Base-by-base conservation (phyloP, 2,113 vertebrate species). In the Paramormyrops kingsleyae region DNA sequence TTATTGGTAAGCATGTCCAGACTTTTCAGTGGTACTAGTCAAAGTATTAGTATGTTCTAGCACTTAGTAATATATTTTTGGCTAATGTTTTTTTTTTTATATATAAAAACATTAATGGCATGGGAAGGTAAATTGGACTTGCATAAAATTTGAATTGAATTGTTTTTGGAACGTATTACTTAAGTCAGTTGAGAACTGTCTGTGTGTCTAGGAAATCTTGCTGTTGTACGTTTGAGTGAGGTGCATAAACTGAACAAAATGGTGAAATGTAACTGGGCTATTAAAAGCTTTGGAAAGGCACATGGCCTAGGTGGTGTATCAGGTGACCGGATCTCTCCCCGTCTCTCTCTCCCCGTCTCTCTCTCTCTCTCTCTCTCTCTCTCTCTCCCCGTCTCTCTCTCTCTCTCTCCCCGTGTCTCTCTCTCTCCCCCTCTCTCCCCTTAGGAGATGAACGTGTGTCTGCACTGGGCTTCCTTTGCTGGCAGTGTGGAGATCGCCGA, bases 391-490 rank as follows among this genome's bases (percentile, higher is more conserved):
- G 1, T 39, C 39, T 39, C 39, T 39, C 39, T 39, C 39, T 39
- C 39, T 39, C 39, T 39, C 39, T 39, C 5, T 7, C 44, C 1
- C 44, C 44, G 6, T 8, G 44, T 6, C 44, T 0, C 47, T 47
- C 47, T 0, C n/a, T 87, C 24, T 47, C 44, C 53, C 47, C 5
- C 3, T 24, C 80, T 62, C 62, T 83, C 2, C 4, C 56, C 74
- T 85, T 89, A 98, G 97, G 98, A 98, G 91, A 96, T 97, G 90
- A 98, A 98, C 21, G 97, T 98, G 83, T 98, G 97, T 90, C 92
- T 97, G 74, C 98, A 98, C 94, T 98, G 98, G 98, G 98, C 98
- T 0, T 97, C 97, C 13, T 98, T 98, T 77, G 97, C 98, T 0
- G 98, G 98, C 53, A 97, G 96, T 0, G 97, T 97, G 0, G 97